phyloP scores from a whole-genome alignment of 1,140 invertebrate genomes.

The Pemphigus obesinymphae region DNA sequence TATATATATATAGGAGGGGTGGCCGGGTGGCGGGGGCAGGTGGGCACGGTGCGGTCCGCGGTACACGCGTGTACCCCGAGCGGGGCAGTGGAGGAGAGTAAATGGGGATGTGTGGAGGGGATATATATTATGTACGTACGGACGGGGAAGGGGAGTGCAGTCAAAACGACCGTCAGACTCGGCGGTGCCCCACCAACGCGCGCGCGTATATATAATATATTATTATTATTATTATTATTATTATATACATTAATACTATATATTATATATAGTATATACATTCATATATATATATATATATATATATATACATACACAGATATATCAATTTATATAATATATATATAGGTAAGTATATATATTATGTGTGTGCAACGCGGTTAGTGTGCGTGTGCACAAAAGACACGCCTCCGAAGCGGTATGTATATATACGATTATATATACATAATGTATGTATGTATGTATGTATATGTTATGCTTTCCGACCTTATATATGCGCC shows the following conservation, averaged over 20 bases:
- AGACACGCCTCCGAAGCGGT: constrained; percentile 14
- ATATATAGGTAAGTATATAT: no score
- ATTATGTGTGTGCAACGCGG: not conserved
- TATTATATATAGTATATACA: no score
- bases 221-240: no score
- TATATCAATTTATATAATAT: no score
- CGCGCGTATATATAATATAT: not conserved
- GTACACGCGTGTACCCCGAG: not conserved
- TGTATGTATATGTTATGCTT: not conserved
- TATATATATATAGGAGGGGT: no score
- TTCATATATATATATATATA: no score
- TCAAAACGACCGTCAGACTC: not conserved
- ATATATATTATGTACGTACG: no score
- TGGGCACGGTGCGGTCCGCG: no score
- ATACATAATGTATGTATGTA: not conserved
- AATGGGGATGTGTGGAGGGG: not conserved
- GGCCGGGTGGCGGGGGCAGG: not conserved
- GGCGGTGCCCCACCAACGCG: constrained; percentile 14
- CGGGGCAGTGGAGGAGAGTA: no score
- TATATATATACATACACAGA: no score
- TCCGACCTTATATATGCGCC: not conserved
- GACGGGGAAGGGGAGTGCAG: not conserved
- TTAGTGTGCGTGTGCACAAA: not conserved
- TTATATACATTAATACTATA: no score
- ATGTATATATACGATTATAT: not conserved